Percentiles rank a stretch among this genome's conserved stretches.
Conservation (phyloP, 2,113 vertebrate genomes). For the Nerophis ophidion region DNA sequence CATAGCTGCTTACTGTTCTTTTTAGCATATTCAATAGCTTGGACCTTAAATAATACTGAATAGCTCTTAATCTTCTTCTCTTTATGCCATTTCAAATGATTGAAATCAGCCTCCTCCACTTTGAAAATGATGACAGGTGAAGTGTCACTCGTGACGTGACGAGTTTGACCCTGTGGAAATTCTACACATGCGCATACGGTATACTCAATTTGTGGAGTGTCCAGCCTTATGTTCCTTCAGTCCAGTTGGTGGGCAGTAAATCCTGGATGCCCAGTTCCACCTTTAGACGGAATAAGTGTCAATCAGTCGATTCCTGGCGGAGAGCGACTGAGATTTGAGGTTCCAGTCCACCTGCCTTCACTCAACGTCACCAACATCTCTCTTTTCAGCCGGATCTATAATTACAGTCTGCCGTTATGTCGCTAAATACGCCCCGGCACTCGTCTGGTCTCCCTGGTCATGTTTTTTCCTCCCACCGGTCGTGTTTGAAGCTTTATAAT, state of each 20-base stretch:
- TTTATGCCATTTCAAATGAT: too few species aligned
- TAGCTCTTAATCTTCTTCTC: too few species aligned
- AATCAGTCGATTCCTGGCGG: constrained; percentile 4
- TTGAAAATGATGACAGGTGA: too few species aligned
- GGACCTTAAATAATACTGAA: too few species aligned
- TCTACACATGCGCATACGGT: too few species aligned
- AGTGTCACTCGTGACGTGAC: too few species aligned
- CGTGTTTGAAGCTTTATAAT: constrained; percentile 76
- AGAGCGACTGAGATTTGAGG: not conserved
- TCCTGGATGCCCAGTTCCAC: not conserved
- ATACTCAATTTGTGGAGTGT: too few species aligned
- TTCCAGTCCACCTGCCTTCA: constrained; percentile 13
- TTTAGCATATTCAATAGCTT: too few species aligned
- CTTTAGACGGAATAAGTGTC: not conserved
- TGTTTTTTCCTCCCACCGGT: constrained; percentile 76
- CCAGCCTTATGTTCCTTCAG: not conserved
- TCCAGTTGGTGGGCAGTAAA: not conserved
- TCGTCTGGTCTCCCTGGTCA: constrained; percentile 73
- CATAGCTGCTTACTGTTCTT: too few species aligned
- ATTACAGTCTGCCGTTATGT: constrained; percentile 80
- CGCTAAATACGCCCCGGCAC: constrained; percentile 75
- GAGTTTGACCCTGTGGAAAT: too few species aligned
- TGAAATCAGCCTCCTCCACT: too few species aligned
- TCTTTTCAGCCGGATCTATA: constrained; percentile 74
- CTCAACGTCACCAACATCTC: constrained; percentile 76